Evolutionary conservation across 2,888 invertebrate genomes (phyloP).

Genomic region (Eugnorisma glareosa): DNA sequence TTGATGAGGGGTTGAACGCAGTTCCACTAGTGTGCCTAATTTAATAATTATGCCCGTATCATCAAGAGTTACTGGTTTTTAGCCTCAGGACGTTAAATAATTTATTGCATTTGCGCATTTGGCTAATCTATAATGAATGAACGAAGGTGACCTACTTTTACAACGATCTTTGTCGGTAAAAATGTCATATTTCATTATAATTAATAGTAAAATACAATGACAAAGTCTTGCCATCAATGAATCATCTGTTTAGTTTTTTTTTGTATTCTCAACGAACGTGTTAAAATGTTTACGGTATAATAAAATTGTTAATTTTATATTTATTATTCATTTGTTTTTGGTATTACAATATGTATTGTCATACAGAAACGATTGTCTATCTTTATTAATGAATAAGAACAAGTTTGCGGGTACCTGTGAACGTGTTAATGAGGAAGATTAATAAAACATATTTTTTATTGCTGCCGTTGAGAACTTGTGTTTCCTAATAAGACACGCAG

Average conservation of each 20-base stretch:
- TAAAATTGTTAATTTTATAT: constrained; percentile 17
- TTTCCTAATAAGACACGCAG: constrained; percentile 46
- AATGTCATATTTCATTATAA: not conserved
- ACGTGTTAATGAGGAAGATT: constrained; percentile 51
- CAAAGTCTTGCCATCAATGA: not conserved
- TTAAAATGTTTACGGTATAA: constrained; percentile 34
- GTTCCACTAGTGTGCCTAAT: not conserved
- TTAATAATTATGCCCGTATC: not conserved
- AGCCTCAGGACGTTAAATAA: not conserved
- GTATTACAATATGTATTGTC: constrained; percentile 25
- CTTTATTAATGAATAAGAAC: constrained; percentile 29
- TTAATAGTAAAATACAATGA: not conserved
- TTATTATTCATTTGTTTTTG: constrained; percentile 20
- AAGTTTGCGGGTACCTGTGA: constrained; percentile 12
- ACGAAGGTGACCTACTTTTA: constrained; percentile 1
- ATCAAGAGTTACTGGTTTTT: not conserved
- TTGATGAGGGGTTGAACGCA: not conserved
- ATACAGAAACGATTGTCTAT: constrained; percentile 34
- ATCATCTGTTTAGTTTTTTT: not conserved
- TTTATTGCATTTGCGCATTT: not conserved
- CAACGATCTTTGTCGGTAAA: not conserved
- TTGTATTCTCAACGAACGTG: not conserved
- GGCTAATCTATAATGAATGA: not conserved
- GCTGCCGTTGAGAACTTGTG: constrained; percentile 28
- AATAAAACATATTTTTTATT: constrained; percentile 62